phyloP scores from a whole-genome alignment of 1,140 invertebrate species.

The Aphis craccivora region DNA sequence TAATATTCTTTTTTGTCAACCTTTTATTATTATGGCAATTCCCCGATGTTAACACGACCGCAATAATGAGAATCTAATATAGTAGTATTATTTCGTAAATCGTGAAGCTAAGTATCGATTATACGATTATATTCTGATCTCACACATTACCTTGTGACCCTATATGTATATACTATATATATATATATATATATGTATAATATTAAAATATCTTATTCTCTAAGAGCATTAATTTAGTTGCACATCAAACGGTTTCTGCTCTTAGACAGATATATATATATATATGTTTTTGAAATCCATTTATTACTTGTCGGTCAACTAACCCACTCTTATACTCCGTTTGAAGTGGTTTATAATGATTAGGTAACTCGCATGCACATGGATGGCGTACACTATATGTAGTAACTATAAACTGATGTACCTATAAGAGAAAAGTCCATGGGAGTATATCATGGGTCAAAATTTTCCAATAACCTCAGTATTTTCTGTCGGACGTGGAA shows the following conservation, averaged over 20 bases:
- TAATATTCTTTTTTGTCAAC: background rate
- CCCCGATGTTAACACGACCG: background rate
- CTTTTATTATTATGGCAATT: background rate
- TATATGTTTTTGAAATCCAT: slow-evolving; percentile 24
- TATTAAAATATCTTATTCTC: slow-evolving; percentile 15
- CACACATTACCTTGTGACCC: background rate
- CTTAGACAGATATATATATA: background rate
- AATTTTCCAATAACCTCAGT: background rate
- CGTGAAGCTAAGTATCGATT: background rate
- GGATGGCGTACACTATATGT: background rate
- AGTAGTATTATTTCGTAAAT: background rate
- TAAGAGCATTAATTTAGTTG: slow-evolving; percentile 14
- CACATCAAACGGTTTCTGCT: slow-evolving; percentile 15
- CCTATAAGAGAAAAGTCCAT: background rate
- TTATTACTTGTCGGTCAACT: background rate
- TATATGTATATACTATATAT: background rate
- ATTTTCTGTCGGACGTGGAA: background rate
- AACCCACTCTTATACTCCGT: background rate
- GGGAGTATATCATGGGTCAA: background rate
- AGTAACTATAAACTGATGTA: background rate
- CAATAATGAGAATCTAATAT: background rate
- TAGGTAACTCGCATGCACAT: background rate
- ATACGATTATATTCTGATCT: background rate
- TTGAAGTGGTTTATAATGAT: slow-evolving; percentile 7
- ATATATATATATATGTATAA: background rate